Conservation (phyloP, 2,888 invertebrate species). For the Habroteleia sp. region DNA sequence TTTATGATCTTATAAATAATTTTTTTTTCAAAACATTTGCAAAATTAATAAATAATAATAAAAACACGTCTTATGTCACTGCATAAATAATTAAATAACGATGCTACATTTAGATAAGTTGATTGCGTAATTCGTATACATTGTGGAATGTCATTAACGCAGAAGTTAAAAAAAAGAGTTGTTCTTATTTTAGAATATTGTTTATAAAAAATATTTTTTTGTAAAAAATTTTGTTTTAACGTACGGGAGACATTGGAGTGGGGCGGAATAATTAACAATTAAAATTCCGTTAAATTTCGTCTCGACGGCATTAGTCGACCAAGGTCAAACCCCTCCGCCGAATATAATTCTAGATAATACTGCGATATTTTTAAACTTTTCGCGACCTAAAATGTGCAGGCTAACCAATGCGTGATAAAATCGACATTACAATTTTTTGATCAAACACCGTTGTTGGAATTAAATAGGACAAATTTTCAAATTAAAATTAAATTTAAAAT, state of each 20-base stretch:
- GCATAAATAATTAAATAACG: conserved; percentile 16
- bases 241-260: too few relatives aligned
- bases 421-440: neutral
- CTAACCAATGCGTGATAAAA: conserved; percentile 21
- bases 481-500: too few relatives aligned
- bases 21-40: too few relatives aligned
- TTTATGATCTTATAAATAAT: too few relatives aligned
- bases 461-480: too few relatives aligned
- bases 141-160: conserved; percentile 17
- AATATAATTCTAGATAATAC: conserved; percentile 51
- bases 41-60: too few relatives aligned
- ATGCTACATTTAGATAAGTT: neutral
- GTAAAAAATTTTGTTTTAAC: neutral
- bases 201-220: neutral
- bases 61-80: conserved; percentile 3
- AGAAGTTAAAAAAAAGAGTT: neutral
- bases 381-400: conserved; percentile 44
- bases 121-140: conserved; percentile 15
- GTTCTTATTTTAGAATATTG: too few relatives aligned
- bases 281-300: conserved; percentile 9
- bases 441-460: too few relatives aligned
- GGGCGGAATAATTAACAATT: conserved; percentile 1
- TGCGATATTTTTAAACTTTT: conserved; percentile 56
- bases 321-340: conserved; percentile 45
- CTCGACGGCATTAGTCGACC: conserved; percentile 11